Base-by-base conservation (phyloP, 2,113 vertebrate species). In the Miniopterus natalensis region DNA sequence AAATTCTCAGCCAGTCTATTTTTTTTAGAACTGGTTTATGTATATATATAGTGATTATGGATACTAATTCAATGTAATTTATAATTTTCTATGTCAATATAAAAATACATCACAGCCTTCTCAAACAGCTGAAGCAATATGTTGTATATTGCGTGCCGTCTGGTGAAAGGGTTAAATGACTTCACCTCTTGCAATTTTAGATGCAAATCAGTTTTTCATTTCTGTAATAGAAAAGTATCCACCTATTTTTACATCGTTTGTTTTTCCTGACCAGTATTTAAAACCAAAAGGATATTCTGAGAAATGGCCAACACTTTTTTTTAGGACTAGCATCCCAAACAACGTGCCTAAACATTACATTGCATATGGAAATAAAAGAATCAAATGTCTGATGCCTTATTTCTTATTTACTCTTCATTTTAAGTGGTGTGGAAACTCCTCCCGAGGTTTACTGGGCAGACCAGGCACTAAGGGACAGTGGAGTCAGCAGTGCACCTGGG, bases 1-100 rank as follows among this genome's bases (percentile, higher is more conserved):
- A 97, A 98, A 98, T 97, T 98, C 97, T 97, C 96, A 99, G 96
- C 98, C 98, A 98, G 98, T 97, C 98, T 95, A 53, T 98, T 95
- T 98, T 98, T 97, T 98, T 95, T 96, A 97, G 96, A 97, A 88
- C 98, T 98, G 98, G 98, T 98, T 98, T 98, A 97, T 99, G 98
- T 98, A 98, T 98, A 99, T 98, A 99, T 98, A 98, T 98, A 98
- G 98, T 98, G 98, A 99, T 98, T 98, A 98, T 98, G 98, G 98
- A 98, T 98, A 98, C 98, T 98, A 98, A 99, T 98, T 98, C 98
- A 98, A 97, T 98, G 98, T 99, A 99, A 99, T 99, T 99, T 99
- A 99, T 99, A 98, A 99, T 98, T 99, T 99, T 99, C 98, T 99
- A 98, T 98, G 98, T 98, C 98, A 93, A 65, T 98, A 97, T 98